These are phyloP conservation scores for Malthinus seriepunctatus DNA, from an alignment of 2,888 invertebrate genomes.

Conservation along the genomic window DNA sequence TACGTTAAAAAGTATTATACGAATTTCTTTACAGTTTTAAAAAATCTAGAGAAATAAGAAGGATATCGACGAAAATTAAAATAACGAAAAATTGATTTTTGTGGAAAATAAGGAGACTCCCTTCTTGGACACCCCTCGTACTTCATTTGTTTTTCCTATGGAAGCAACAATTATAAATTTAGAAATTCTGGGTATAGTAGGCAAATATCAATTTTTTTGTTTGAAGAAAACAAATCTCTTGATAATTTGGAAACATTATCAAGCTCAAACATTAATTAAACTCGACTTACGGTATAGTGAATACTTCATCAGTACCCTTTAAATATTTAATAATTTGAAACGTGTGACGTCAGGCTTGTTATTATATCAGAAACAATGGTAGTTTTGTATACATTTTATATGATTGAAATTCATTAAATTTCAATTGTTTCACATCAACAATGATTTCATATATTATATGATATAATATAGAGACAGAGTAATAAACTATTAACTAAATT, in stretches of 20 bases:
- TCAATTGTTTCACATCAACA: no score
- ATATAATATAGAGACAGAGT: neutral
- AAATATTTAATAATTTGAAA: conserved; percentile 14
- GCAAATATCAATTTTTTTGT: neutral
- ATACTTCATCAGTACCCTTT: conserved; percentile 20
- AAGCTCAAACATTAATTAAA: conserved; percentile 12
- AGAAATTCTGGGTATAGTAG: neutral
- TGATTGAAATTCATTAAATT: no score
- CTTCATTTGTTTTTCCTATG: neutral
- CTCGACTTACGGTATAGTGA: conserved; percentile 13
- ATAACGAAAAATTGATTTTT: no score
- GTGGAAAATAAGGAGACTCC: no score
- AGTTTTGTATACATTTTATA: neutral
- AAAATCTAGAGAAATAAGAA: no score
- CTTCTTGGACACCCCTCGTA: no score
- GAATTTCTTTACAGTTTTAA: no score
- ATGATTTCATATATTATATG: no score
- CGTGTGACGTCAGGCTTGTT: conserved; percentile 3
- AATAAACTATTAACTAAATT: neutral
- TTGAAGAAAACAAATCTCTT: neutral
- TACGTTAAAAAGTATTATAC: no score
- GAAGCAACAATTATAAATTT: neutral
- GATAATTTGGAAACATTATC: neutral
- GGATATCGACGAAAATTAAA: no score
- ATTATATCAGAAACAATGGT: conserved; percentile 3